Conservation (phyloP, 2,888 invertebrate genomes). For the Cryptus viduatorius region DNA sequence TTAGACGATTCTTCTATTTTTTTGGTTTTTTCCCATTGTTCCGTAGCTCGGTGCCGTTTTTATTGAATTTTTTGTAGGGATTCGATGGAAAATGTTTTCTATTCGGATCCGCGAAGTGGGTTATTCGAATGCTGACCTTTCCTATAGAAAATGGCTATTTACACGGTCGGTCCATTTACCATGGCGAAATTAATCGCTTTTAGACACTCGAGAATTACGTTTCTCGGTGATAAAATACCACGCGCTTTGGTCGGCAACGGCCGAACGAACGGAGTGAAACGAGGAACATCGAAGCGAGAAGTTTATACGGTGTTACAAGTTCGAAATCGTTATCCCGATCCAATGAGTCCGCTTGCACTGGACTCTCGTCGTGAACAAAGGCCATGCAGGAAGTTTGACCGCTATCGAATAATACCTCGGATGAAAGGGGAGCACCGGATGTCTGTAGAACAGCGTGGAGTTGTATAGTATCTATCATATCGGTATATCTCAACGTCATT, state of each 20-base stretch:
- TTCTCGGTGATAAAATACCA: neutral
- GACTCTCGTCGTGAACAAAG: neutral
- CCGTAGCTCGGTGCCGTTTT: neutral
- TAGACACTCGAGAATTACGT: neutral
- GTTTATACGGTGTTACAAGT: constrained; percentile 26
- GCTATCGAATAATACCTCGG: neutral
- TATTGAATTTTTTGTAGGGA: neutral
- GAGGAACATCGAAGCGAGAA: neutral
- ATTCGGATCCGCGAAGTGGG: neutral
- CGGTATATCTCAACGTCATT: too few relatives aligned
- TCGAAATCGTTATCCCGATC: constrained; percentile 15
- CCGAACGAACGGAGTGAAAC: neutral
- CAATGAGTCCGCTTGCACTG: neutral
- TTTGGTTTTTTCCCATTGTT: neutral
- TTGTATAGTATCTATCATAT: too few relatives aligned
- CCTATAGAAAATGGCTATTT: neutral
- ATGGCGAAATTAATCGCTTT: constrained; percentile 2
- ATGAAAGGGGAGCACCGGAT: neutral
- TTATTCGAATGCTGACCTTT: neutral
- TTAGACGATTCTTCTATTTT: neutral
- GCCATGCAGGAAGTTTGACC: neutral
- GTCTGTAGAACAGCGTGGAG: neutral
- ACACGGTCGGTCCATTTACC: neutral
- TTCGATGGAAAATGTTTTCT: neutral
- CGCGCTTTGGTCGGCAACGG: neutral